A percentile compares a stretch with the other conserved stretches of the same genome.
phyloP scores from a whole-genome alignment of 2,888 invertebrate genomes.

The Peribatodes rhomboidaria region DNA sequence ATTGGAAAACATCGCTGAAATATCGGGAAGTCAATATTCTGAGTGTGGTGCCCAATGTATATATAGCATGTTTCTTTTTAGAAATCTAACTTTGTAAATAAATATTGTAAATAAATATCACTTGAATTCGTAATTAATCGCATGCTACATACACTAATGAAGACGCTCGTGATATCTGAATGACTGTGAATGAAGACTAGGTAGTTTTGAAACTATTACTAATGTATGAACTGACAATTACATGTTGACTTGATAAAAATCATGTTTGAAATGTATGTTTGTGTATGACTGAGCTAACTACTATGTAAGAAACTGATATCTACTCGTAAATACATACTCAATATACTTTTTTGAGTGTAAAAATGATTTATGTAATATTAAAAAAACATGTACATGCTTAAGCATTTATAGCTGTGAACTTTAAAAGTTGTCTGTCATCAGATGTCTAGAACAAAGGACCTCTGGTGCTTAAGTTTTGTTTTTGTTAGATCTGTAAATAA shows the following conservation, averaged over 20 bases:
- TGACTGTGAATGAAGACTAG: background rate
- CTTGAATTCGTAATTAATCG: constrained; percentile 39
- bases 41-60: too few species aligned
- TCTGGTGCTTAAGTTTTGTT: background rate
- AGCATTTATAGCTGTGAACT: constrained; percentile 1
- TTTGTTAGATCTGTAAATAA: background rate
- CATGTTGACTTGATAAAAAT: background rate
- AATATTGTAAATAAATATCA: too few species aligned
- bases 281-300: background rate
- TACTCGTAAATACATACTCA: background rate
- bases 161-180: constrained; percentile 3
- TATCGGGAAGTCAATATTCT: too few species aligned
- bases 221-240: background rate
- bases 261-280: background rate
- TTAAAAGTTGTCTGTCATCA: constrained; percentile 3
- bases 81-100: too few species aligned
- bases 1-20: too few species aligned
- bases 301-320: background rate
- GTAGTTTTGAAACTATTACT: background rate
- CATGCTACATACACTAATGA: constrained; percentile 40
- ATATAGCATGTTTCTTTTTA: too few species aligned
- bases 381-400: constrained; percentile 6
- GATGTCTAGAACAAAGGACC: constrained; percentile 22
- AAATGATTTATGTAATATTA: background rate
- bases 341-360: background rate